Conservation (phyloP, 2,113 vertebrate genomes). For the Glareola pratincola region DNA sequence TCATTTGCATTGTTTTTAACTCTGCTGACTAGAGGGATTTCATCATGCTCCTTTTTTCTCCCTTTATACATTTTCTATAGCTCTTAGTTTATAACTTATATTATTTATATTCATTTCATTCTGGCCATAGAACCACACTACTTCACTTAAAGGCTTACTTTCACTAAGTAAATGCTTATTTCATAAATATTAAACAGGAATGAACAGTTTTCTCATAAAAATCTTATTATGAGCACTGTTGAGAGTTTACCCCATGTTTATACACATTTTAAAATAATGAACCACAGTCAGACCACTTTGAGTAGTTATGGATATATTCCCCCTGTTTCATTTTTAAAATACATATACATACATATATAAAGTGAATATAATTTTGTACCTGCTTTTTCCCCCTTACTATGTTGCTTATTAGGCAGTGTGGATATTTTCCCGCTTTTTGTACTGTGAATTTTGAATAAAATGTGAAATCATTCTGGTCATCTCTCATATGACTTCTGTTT, state of each 20-base stretch:
- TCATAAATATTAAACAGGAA: constrained; percentile 58
- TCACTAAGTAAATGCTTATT: constrained; percentile 25
- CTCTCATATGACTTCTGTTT: neutral
- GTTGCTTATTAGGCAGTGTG: neutral
- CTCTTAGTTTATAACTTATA: neutral
- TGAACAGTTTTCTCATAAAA: constrained; percentile 35
- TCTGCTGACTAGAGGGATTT: neutral
- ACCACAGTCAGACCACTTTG: neutral
- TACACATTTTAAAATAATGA: constrained; percentile 44
- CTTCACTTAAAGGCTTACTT: constrained; percentile 30
- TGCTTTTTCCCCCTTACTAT: neutral
- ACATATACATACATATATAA: neutral
- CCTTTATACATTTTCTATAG: neutral
- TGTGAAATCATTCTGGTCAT: neutral
- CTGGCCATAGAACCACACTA: neutral
- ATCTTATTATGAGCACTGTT: constrained; percentile 3
- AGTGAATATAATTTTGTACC: neutral
- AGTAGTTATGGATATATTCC: neutral
- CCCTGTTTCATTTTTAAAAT: neutral
- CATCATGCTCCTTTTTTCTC: neutral
- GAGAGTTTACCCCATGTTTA: constrained; percentile 21
- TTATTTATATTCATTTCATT: constrained; percentile 8
- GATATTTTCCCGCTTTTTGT: neutral
- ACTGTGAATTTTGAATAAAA: neutral
- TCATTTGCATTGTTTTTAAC: constrained; percentile 18